Evolutionary conservation across 2,888 invertebrate species (phyloP), one percentile per base, ranked within the genome.

Genomic region (Clanis bilineata): DNA sequence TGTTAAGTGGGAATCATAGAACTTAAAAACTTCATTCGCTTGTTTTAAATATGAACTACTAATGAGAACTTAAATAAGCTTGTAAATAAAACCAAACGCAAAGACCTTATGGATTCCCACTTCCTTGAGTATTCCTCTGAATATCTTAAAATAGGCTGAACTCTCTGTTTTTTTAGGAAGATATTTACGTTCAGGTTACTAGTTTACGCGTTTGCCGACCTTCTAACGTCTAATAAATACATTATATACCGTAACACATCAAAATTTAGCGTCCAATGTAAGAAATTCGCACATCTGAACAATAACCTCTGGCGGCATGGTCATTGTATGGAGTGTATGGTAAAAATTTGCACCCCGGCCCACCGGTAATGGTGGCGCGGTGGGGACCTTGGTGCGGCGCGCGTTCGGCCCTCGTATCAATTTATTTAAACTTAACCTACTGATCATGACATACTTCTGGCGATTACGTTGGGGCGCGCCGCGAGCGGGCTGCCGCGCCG

Each of bases 391-490:
- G 72, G 70, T 65, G 61, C 38, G 66, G 70, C 41, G 32, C 65
- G 70, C 71, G 66, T 65, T 75, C 72, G 84, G 83, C 85, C 85
- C 84, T 85, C 83, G 74, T 77, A 76, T 81, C 82, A 83, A 84
- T 85, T 84, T 83, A 84, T 88, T 90, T 90, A 90, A 92, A 92
- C 91, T 92, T 92, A 88, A 92, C 92, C 92, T 81, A 92, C 85
- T 92, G 91, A 90, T 91, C 92, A 90, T 92, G 92, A 91, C 92
- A 90, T 75, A 92, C 89, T 87, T 92, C 82, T 74, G 73, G 73
- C 83, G 90, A 89, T 91, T 90, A 87, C 88, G 85, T 77, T 51
- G 51, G 51, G 70, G 59, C 55, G 61, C 36, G 70, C 72, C 75
- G 69, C 76, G 80, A 82, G 82, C 82, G 83, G n/a, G n/a, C n/a